Evolutionary conservation across 2,888 invertebrate genomes (phyloP), one percentile per base, ranked within the genome.

Genomic region (Acronicta aceris): DNA sequence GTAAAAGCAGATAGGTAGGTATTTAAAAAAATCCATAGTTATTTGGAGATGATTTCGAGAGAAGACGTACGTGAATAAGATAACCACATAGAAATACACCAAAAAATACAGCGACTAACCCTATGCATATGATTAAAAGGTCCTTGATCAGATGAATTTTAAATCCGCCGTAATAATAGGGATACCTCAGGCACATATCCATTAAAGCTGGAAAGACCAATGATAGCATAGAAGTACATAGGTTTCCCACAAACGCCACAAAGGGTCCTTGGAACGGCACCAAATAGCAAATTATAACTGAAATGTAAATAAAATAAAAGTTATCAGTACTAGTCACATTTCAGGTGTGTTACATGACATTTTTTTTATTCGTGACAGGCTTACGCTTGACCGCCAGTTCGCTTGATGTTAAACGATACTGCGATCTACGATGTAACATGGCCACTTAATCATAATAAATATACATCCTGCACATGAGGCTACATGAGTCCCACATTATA

Each of bases 121-220:
- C 91, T 0, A 88, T 8, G 0, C 70, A 0, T 6, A 91, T 73
- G 9, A 92, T 75, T 0, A 78, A 2, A 0, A 89, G 0, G 51
- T 90, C 76, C 57, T 88, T 89, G 21, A 84, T 54, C 0, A 92
- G 73, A 45, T 79, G 74, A 1, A 82, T 17, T 0, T 85, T 78
- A 42, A 65, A 78, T 40, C 59, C 64, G 2, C 91, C 91, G 43
- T 85, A 91, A 3, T 81, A 61, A 6, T 77, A 60, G 0, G 91
- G 91, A 52, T 91, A 90, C 58, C 82, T 74, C 6, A 92, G 72
- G 49, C 89, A 75, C 1, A 90, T 27, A 38, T 92, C 90, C 90
- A 92, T 92, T 38, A 88, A 50, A 0, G 90, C 88, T 0, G 92
- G 92, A 54, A 89, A 92, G 0, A 91, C 85, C 0, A 92, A 58